Evolutionary conservation across 2,888 invertebrate genomes (phyloP), one percentile per base, ranked within the genome.

Genomic region (Lithophane semibrunnea): DNA sequence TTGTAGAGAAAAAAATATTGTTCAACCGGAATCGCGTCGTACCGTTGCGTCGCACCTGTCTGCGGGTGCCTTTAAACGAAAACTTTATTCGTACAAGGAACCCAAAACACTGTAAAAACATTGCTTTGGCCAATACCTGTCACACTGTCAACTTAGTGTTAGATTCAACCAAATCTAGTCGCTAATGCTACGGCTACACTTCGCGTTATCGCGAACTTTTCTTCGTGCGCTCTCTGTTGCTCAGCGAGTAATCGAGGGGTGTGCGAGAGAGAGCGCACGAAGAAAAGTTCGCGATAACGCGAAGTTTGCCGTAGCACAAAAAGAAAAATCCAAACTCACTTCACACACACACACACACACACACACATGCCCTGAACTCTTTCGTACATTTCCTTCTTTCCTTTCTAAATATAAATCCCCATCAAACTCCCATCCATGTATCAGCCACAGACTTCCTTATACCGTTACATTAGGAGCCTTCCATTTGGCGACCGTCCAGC

Each of bases 401-500:
- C 9, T 8, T 37, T 1, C 12, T 52, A 79, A 78, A 77, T 60
- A 77, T 79, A 69, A 69, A 84, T 80, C 52, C 69, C 58, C 84
- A 87, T 87, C 80, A 86, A 88, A 88, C 60, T 77, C 73, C 65
- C 85, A 88, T 87, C 75, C 68, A 69, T 75, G 75, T 74, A 80
- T 88, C 80, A 84, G 75, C 69, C 73, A 42, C 85, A 88, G 77
- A 75, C 79, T 79, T 87, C 85, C 88, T 85, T 72, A 68, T 81
- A 79, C 87, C 63, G 88, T 80, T 83, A 88, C 88, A 87, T 87
- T 88, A 85, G 83, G 83, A 75, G 49, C 66, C 63, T 72, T 79
- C 72, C 85, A 88, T 88, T 87, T 87, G 87, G 87, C 88, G 42
- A 9, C 18, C 10, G 71, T 80, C 87, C 87, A 87, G 87, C 66